Base-by-base conservation (phyloP, 2,797 vertebrate genomes). In the Chelonia mydas region DNA sequence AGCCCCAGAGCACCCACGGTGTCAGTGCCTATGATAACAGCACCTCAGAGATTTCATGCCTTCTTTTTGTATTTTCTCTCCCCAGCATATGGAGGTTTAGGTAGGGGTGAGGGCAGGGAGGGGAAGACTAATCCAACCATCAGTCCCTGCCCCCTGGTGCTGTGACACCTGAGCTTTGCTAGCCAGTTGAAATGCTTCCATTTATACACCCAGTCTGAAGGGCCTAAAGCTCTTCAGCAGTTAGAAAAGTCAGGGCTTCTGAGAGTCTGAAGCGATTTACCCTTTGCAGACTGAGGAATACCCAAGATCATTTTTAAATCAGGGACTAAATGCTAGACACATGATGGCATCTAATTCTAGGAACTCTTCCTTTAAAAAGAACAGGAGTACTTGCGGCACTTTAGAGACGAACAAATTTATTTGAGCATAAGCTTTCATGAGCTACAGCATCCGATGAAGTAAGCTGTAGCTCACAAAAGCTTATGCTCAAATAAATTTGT, bases 281-380 rank as follows among this genome's bases (percentile, higher is more conserved):
- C 68, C 94, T 94, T 84, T 96, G 93, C 53, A 80, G 53, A 3
- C 72, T 53, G 65, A 85, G 89, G 59, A 81, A 45, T 31, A 31
- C 88, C 77, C n/a, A 27, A 33, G 81, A 92, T 82, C 41, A 53
- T n/a, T 86, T 89, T 77, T 89, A 87, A 81, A 91, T 77, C 27
- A 90, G 93, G 76, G 65, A 37, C 33, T 68, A 37, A 37, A 10
- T 10, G 65, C n/a, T 72, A 41, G 10, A 25, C 37, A 37, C n/a
- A 41, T 41, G 37, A 72, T 41, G n/a, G 37, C 19, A 23, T 72
- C 19, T 72, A 72, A 41, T 72, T 41, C 68, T 41, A 41, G 37
- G n/a, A 37, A 37, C 68, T 72, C 21, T 68, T 65, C n/a, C 8
- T 72, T 37, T 72, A 41, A 23, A 72, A 41, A 41, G 37, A 41